Percentiles rank a stretch among this genome's conserved stretches.
Conservation (phyloP, 2,888 invertebrate species). For the Choristoneura rosaceana region DNA sequence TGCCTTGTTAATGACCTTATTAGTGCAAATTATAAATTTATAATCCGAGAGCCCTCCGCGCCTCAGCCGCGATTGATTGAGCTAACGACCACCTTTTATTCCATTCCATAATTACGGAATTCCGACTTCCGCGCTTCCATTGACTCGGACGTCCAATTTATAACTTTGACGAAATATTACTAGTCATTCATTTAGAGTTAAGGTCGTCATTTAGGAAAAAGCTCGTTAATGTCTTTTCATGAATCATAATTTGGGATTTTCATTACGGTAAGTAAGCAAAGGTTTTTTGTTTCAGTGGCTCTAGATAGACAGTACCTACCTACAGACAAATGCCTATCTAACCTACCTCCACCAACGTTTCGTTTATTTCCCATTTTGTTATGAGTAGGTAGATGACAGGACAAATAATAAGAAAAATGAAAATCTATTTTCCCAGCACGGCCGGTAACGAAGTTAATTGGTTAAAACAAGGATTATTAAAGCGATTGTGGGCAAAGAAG, state of each 20-base stretch:
- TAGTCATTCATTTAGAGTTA: slow-evolving; percentile 62
- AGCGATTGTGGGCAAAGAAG: no score
- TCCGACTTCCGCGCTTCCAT: slow-evolving; percentile 68
- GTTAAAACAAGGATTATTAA: no score
- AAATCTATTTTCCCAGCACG: no score
- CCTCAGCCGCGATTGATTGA: slow-evolving; percentile 67
- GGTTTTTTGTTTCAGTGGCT: slow-evolving; percentile 6
- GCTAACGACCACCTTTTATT: slow-evolving; percentile 80
- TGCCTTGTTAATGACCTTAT: slow-evolving; percentile 84
- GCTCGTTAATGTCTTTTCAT: slow-evolving; percentile 52
- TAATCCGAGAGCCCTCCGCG: slow-evolving; percentile 52
- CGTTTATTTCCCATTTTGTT: not conserved
- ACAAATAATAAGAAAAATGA: no score
- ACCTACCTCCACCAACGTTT: no score
- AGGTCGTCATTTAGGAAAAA: slow-evolving; percentile 56
- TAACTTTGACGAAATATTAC: slow-evolving; percentile 69
- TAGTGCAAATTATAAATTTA: slow-evolving; percentile 79
- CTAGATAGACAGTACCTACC: not conserved
- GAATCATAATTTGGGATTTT: slow-evolving; percentile 48
- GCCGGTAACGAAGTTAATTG: no score
- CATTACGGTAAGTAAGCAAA: slow-evolving; percentile 44
- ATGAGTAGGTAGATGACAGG: no score
- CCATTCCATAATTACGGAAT: slow-evolving; percentile 76
- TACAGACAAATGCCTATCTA: not conserved
- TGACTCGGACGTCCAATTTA: slow-evolving; percentile 60